Evolutionary conservation across 1,140 invertebrate species (phyloP), one percentile per base, ranked within the genome.

Genomic region (Yoshiicerus persimilis): DNA sequence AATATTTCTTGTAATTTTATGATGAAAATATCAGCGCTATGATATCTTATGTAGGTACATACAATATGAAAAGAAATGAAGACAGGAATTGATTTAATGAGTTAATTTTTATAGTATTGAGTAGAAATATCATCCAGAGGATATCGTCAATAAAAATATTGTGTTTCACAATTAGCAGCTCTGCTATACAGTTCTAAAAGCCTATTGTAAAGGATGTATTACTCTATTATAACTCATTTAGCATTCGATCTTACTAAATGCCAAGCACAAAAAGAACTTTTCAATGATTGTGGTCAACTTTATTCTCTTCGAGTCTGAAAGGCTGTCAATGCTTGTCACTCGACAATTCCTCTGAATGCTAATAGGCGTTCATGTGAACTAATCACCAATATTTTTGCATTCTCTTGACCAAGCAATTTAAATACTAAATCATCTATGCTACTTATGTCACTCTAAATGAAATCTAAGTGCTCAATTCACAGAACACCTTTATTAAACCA

Each of bases 311-410:
- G 13, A n/a, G 20, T 20, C 32, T 80, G 20, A 36, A 80, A 16
- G 38, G 75, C 75, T 80, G 75, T 80, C 75, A 80, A 16, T 80
- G 30, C 32, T 36, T 34, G 20, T 80, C 75, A 80, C 75, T 34
- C 11, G 16, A 34, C 70, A 77, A 38, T 77, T 77, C 70, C 20
- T 80, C 5, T 80, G 75, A 80, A 80, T 87, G 30, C 83, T 88
- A 88, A 88, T 88, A 88, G 87, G 87, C 23, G 87, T 88, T 88
- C 87, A 62, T 88, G 87, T 85, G 87, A 85, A 88, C 70, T 84
- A 83, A 84, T 88, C 84, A 70, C 13, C 62, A n/a, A 36, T 36
- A 80, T 80, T 80, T 80, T 80, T 80, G 38, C 10, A 23, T 34
- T 77, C 13, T 16, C 20, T 36, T 77, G 27, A n/a, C n/a, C n/a